Conservation (phyloP, 2,113 vertebrate genomes). For the Pachypanchax playfairii region DNA sequence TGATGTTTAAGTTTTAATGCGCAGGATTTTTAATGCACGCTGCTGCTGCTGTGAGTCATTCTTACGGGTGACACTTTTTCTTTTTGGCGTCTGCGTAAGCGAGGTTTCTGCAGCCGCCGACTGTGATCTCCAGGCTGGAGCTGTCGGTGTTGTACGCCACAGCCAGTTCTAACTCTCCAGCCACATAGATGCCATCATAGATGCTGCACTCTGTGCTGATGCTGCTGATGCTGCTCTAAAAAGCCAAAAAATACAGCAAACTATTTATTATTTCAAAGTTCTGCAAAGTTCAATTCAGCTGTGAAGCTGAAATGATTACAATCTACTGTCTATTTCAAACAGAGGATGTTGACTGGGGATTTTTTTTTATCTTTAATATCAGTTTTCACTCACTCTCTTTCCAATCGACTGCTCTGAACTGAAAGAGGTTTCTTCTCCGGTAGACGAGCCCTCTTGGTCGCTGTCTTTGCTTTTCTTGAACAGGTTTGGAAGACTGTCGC, state of each 20-base stretch:
- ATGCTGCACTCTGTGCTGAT: constrained; percentile 78
- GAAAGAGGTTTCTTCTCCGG: constrained; percentile 61
- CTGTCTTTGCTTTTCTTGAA: constrained; percentile 66
- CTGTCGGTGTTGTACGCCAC: constrained; percentile 79
- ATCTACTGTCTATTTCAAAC: background rate
- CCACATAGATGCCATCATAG: constrained; percentile 71
- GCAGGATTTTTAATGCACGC: background rate
- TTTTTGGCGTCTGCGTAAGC: constrained; percentile 83
- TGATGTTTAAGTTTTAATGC: background rate
- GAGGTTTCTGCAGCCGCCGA: constrained; percentile 86
- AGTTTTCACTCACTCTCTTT: constrained; percentile 62
- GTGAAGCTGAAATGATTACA: background rate
- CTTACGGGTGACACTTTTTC: constrained; percentile 91
- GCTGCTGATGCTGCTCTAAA: constrained; percentile 82
- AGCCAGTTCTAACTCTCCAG: constrained; percentile 86
- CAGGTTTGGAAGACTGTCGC: constrained; percentile 80
- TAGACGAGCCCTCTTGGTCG: constrained; percentile 59
- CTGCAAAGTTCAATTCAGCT: background rate
- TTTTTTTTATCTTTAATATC: background rate
- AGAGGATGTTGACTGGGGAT: constrained; percentile 16
- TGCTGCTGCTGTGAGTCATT: background rate
- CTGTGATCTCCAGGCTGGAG: constrained; percentile 83
- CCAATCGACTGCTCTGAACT: constrained; percentile 55
- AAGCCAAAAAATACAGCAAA: background rate
- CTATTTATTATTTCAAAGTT: too few species aligned